Conservation (phyloP, 1,140 invertebrate genomes). For the Druon quercuslanigerum region DNA sequence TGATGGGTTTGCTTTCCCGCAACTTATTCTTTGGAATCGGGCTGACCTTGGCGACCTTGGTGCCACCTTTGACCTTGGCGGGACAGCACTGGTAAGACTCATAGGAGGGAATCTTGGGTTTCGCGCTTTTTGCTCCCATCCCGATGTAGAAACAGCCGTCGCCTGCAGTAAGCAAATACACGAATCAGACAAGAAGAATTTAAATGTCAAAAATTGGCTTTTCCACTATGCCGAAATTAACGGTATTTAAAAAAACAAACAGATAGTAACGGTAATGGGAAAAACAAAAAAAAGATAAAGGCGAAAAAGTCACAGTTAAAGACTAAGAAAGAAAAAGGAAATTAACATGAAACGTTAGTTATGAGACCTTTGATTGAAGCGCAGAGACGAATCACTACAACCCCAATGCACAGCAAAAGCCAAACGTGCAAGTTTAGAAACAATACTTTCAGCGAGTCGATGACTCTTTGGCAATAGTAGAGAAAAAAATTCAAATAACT, state of each 20-base stretch:
- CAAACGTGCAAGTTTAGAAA: conserved; percentile 64
- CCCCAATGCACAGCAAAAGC: conserved; percentile 64
- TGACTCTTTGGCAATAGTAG: conserved; percentile 48
- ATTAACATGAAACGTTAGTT: conserved; percentile 35
- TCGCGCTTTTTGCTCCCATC: conserved; percentile 88
- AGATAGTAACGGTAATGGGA: not conserved
- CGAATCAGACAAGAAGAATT: conserved; percentile 69
- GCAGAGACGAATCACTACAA: conserved; percentile 54
- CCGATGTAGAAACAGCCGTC: conserved; percentile 96
- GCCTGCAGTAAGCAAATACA: conserved; percentile 83
- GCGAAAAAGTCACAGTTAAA: conserved; percentile 30
- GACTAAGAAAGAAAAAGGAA: not conserved
- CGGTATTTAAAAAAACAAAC: conserved; percentile 1
- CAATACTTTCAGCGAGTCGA: conserved; percentile 58
- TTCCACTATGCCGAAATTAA: conserved; percentile 34
- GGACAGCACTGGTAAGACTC: conserved; percentile 94
- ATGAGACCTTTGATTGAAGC: conserved; percentile 30
- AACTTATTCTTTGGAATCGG: conserved; percentile 65
- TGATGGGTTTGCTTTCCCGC: conserved; percentile 37
- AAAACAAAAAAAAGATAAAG: conserved; percentile 26
- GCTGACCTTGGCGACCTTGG: conserved; percentile 83
- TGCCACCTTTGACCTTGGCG: conserved; percentile 84
- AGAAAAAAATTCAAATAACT: conserved; percentile 14
- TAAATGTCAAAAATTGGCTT: conserved; percentile 41
- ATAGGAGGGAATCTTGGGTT: conserved; percentile 84